Base-by-base conservation (phyloP, 2,797 vertebrate species). In the Amphiprion clarkii region DNA sequence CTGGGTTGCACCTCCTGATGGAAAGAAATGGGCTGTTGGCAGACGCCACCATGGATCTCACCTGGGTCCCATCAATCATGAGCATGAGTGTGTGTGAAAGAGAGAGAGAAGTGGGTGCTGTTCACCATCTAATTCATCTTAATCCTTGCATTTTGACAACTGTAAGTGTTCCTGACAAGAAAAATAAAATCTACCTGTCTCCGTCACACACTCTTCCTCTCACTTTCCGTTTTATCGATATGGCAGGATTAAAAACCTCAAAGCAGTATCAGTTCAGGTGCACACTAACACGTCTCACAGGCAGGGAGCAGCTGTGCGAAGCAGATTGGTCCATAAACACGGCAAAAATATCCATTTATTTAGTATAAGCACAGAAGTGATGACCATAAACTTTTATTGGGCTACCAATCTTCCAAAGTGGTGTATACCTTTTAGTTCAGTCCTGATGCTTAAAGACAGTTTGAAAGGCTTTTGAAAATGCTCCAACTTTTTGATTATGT, bases 251-350 rank as follows among this genome's bases (percentile, higher is more conserved):
- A 21, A 53, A 48, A 66, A 33, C 12, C 27, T 57, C 36, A 2
- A 6, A 33, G 51, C 4, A 33, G 19, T 8, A 51, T 14, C 14
- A n/a, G 48, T 17, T 51, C 54, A 58, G 29, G 31, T 31, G 23
- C 16, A 29, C 10, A 4, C 3, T 4, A n/a, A 14, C 31, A 16
- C 46, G 1, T 21, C 23, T 58, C 9, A 11, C 19, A 23, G 53
- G 6, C 48, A 2, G 51, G 72, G 44, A 76, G 76, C 81, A 83
- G 81, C 42, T 83, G 76, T 48, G 19, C 0, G 1, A 48, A 27
- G 57, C 59, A 48, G 5, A 77, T 57, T 66, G 69, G 8, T 65
- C 55, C 0, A 68, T 81, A 46, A 65, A 40, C 16, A 46, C 16
- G 44, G 44, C 16, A 14, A 3, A 42, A 55, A 65, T 40, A 23